These are phyloP conservation scores for Thera britannica DNA, from an alignment of 2,888 invertebrate genomes.

Conservation along the genomic window DNA sequence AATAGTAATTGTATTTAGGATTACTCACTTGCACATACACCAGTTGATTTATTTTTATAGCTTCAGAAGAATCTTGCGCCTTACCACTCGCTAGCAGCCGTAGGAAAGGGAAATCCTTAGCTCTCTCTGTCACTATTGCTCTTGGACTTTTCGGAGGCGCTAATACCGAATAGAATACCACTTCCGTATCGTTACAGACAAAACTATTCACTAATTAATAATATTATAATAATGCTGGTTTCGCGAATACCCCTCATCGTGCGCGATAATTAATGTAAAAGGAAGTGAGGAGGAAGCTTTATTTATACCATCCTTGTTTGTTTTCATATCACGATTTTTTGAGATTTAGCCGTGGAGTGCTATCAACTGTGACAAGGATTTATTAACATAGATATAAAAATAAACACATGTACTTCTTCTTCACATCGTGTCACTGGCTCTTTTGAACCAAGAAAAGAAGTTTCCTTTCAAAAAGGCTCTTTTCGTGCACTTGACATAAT, in stretches of 20 bases:
- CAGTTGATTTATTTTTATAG: slow-evolving; percentile 45
- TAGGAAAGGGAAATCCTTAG: slow-evolving; percentile 72
- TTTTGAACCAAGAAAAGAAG: no score
- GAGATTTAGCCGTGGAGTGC: slow-evolving; percentile 24
- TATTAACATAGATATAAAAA: no score
- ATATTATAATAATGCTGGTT: slow-evolving; percentile 37
- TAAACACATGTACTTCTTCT: no score
- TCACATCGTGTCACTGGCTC: no score
- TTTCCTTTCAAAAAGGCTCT: no score
- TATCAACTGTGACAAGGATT: slow-evolving; percentile 9
- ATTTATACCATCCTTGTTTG: slow-evolving; percentile 68
- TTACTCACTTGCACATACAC: slow-evolving; percentile 72
- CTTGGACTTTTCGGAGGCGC: slow-evolving; percentile 57
- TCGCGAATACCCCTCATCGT: slow-evolving; percentile 54
- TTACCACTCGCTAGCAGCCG: slow-evolving; percentile 59
- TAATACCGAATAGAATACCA: slow-evolving; percentile 54
- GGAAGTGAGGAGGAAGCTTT: slow-evolving; percentile 57
- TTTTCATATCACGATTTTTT: slow-evolving; percentile 65
- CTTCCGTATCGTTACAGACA: slow-evolving; percentile 21
- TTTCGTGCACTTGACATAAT: no score
- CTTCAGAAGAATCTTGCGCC: slow-evolving; percentile 26
- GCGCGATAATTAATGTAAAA: slow-evolving; percentile 55
- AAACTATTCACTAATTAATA: slow-evolving; percentile 22
- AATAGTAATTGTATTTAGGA: not conserved
- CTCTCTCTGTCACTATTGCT: slow-evolving; percentile 58